Base-by-base conservation (phyloP, 2,797 vertebrate genomes). In the Fundulus diaphanus region DNA sequence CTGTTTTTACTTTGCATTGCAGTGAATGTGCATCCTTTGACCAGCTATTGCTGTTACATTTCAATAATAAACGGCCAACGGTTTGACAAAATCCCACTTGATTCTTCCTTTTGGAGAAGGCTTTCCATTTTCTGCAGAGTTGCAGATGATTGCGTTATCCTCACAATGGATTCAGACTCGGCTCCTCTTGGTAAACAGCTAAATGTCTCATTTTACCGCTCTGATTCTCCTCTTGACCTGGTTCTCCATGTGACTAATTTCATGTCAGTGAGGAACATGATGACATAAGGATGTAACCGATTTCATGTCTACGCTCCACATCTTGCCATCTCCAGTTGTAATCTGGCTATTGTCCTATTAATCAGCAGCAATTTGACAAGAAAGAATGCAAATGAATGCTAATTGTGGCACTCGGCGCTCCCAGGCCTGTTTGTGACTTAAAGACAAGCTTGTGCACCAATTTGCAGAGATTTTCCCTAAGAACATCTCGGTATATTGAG, bases 111-210 rank as follows among this genome's bases (percentile, higher is more conserved):
- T 2, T 15, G 68, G 52, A 68, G 24, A 24, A 35, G 22, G 57
- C 72, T 70, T 56, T 61, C 8, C 40, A 0, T 3, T 65, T 77
- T 73, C 1, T 6, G 77, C 63, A 7, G 61, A 52, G 74, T 88
- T 92, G 83, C 90, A 82, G 79, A 71, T 65, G 72, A 74, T 90
- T 87, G 81, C 82, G 40, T 89, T 69, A 82, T 72, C 3, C 1
- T 56, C 71, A 61, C 52, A 20, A 42, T 57, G 35, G 56, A 46
- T 78, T 76, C 61, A 44, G 49, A n/a, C 35, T 40, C 22, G 11
- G 11, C 35, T 65, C 12, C 40, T 11, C 35, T 40, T 40, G 5
- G 35, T 65, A 65, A 65, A 65, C 35, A 40, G 13, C n/a, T 42
- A 67, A 27, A 67, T 67, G 15, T 56, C 67, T 72, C 9, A 66